Evolutionary conservation across 2,888 invertebrate species (phyloP).

Genomic region (Loripinus fragilis): DNA sequence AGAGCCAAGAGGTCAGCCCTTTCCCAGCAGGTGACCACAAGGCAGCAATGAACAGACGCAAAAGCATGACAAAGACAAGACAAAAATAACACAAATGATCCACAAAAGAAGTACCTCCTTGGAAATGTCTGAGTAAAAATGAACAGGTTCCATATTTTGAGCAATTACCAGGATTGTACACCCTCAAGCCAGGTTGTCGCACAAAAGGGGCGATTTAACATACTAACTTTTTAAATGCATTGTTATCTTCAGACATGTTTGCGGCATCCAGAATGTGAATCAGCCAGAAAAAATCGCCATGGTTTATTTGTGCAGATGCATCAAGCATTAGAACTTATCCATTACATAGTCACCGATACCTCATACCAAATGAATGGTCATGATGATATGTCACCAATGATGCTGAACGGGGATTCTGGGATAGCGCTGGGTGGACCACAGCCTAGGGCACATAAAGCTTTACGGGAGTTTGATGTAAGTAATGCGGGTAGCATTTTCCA

Average conservation of each 20-base stretch:
- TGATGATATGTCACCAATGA: slow-evolving; percentile 72
- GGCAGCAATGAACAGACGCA: too few relatives aligned
- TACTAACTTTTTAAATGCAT: too few relatives aligned
- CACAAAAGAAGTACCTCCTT: too few relatives aligned
- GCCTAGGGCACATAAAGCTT: slow-evolving; percentile 89
- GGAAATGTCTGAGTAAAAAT: too few relatives aligned
- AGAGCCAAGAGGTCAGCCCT: too few relatives aligned
- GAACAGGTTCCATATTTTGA: too few relatives aligned
- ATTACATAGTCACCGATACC: slow-evolving; percentile 99
- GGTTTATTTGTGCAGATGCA: slow-evolving; percentile 98
- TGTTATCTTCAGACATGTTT: slow-evolving; percentile 89
- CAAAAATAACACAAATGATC: too few relatives aligned
- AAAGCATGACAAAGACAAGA: too few relatives aligned
- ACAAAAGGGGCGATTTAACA: too few relatives aligned
- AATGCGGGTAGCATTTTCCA: background rate
- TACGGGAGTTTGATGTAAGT: slow-evolving; percentile 90
- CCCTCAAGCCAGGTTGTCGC: too few relatives aligned
- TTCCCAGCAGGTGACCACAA: too few relatives aligned
- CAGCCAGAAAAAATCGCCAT: slow-evolving; percentile 97
- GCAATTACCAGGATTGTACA: too few relatives aligned
- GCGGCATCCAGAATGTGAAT: slow-evolving; percentile 96
- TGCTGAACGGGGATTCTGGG: slow-evolving; percentile 80
- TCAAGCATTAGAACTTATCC: slow-evolving; percentile 97
- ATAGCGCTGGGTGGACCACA: slow-evolving; percentile 83
- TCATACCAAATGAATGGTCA: slow-evolving; percentile 84